Percentiles rank a stretch among this genome's conserved stretches.
These are phyloP conservation scores for Rissa tridactyla DNA, from an alignment of 2,113 vertebrate species.

Conservation along the genomic window DNA sequence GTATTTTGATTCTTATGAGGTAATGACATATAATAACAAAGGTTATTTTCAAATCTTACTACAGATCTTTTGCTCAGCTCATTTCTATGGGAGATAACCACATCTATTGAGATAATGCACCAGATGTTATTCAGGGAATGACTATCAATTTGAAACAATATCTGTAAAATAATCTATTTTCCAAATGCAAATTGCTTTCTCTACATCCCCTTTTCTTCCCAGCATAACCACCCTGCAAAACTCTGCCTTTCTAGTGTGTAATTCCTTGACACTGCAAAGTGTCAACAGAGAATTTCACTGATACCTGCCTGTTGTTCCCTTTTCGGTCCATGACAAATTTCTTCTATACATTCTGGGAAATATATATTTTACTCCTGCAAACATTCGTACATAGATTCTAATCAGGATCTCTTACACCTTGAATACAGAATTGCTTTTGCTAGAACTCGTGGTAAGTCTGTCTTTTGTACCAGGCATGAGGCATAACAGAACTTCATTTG, in stretches of 20 bases:
- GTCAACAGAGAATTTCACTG: neutral
- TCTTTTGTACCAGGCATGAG: neutral
- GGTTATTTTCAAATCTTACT: conserved; percentile 16
- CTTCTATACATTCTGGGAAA: neutral
- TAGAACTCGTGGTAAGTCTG: neutral
- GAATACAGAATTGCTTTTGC: neutral
- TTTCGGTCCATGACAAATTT: neutral
- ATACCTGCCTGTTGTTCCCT: neutral
- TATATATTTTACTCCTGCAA: neutral
- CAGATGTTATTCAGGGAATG: conserved; percentile 25
- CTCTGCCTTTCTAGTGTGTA: neutral
- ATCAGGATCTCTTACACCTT: neutral
- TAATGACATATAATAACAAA: conserved; percentile 46
- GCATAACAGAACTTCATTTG: neutral
- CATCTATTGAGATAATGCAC: conserved; percentile 30
- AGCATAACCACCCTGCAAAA: neutral
- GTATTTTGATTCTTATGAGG: conserved; percentile 1
- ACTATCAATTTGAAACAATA: conserved; percentile 17
- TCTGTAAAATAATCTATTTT: conserved; percentile 47
- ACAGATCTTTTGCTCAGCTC: neutral
- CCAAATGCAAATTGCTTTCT: neutral
- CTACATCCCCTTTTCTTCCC: neutral
- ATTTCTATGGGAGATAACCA: conserved; percentile 11
- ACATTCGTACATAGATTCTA: neutral
- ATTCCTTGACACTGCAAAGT: neutral